Percentiles rank a stretch among this genome's conserved stretches.
phyloP scores from a whole-genome alignment of 1,140 invertebrate genomes.

The Phthorimaea operculella region DNA sequence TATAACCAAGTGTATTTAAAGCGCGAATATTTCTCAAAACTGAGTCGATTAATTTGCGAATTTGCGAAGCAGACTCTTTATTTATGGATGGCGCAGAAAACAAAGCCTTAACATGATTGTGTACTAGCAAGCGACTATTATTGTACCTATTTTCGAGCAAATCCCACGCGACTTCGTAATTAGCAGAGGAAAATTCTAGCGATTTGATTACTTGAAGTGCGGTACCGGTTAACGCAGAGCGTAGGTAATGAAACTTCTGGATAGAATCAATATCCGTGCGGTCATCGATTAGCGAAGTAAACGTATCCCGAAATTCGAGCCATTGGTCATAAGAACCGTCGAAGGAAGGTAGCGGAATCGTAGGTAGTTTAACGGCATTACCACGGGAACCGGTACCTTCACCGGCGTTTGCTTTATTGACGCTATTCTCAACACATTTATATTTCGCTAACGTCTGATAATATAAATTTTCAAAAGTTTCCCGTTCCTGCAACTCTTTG shows the following conservation, averaged over 20 bases:
- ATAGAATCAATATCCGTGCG: neutral
- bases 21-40: constrained; percentile 4
- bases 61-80: constrained; percentile 6
- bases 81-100: neutral
- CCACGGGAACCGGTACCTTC: no score
- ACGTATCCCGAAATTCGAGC: constrained; percentile 4
- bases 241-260: constrained; percentile 4
- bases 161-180: constrained; percentile 2
- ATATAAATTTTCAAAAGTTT: constrained; percentile 1
- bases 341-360: neutral
- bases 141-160: constrained; percentile 7
- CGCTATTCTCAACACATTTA: neutral
- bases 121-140: neutral
- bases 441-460: neutral
- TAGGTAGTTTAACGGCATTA: neutral
- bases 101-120: constrained; percentile 10
- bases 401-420: neutral
- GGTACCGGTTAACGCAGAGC: neutral
- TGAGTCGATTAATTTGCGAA: constrained; percentile 4
- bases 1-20: neutral
- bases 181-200: neutral
- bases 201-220: constrained; percentile 5
- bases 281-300: neutral
- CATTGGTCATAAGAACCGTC: constrained; percentile 6
- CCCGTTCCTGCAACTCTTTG: neutral